phyloP scores from a whole-genome alignment of 2,113 vertebrate genomes.

The Nycticryphes semicollaris region DNA sequence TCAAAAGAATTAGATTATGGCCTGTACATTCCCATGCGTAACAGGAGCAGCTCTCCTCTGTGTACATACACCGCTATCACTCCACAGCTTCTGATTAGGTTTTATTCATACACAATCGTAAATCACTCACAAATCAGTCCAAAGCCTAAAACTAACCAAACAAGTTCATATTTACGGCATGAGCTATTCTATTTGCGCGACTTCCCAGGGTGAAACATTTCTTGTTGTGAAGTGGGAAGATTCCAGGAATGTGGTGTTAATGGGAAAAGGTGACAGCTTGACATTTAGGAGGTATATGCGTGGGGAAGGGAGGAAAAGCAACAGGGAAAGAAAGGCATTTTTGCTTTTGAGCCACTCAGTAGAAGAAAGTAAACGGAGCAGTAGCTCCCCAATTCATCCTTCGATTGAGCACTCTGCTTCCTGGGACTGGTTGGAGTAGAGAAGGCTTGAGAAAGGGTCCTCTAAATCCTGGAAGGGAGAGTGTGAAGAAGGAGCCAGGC shows the following conservation, averaged over 20 bases:
- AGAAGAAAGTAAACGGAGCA: not conserved
- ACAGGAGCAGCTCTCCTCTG: not conserved
- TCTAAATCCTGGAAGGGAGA: not conserved
- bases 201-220: not conserved
- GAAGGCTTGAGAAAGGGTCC: not conserved
- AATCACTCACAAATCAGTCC: not conserved
- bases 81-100: slow-evolving; percentile 42
- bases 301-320: not conserved
- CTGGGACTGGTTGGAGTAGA: not conserved
- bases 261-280: not conserved
- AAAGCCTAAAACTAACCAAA: not conserved
- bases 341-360: not conserved
- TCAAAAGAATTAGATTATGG: not conserved
- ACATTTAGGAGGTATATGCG: not conserved
- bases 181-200: not conserved
- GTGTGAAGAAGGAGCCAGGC: not conserved
- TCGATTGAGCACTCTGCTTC: not conserved
- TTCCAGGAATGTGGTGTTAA: not conserved
- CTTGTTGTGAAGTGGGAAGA: not conserved
- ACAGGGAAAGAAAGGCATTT: not conserved
- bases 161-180: slow-evolving; percentile 11
- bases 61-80: not conserved
- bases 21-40: not conserved
- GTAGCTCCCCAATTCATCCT: not conserved
- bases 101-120: not conserved